A percentile compares a stretch with the other conserved stretches of the same genome.
Conservation (phyloP, 2,797 vertebrate genomes). For the Onychomys torridus region DNA sequence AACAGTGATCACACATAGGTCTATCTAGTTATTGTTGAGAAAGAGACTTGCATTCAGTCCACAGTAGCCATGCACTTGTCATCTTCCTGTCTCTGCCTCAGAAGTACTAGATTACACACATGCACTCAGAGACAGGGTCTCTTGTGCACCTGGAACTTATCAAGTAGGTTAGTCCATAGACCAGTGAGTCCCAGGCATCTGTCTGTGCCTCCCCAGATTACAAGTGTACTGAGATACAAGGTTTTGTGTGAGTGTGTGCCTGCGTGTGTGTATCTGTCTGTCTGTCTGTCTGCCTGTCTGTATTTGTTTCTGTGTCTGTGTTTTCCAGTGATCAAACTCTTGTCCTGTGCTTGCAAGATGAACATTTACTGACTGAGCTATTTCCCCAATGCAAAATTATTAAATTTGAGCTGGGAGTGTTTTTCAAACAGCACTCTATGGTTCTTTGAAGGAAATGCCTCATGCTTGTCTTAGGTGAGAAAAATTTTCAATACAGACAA, state of each 20-base stretch:
- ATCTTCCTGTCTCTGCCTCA: background rate
- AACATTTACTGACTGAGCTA: background rate
- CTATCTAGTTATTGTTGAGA: background rate
- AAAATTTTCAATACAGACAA: background rate
- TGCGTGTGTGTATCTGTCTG: background rate
- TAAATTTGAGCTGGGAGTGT: background rate
- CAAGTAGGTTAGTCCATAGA: background rate
- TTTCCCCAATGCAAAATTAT: background rate
- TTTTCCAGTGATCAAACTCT: background rate
- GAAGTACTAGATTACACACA: background rate
- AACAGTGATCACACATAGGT: background rate
- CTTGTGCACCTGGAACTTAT: background rate
- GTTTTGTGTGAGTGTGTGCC: background rate
- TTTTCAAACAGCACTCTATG: background rate
- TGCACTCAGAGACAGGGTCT: background rate
- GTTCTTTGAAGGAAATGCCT: constrained; percentile 3
- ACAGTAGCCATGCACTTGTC: background rate
- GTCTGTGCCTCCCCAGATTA: background rate
- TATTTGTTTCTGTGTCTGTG: background rate
- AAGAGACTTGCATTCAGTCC: background rate
- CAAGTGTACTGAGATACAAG: background rate
- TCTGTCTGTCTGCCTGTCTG: background rate
- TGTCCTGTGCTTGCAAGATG: background rate
- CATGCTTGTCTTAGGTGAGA: background rate
- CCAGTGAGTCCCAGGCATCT: background rate